Evolutionary conservation across 2,113 vertebrate species (phyloP).

Genomic region (Neotoma lepida): DNA sequence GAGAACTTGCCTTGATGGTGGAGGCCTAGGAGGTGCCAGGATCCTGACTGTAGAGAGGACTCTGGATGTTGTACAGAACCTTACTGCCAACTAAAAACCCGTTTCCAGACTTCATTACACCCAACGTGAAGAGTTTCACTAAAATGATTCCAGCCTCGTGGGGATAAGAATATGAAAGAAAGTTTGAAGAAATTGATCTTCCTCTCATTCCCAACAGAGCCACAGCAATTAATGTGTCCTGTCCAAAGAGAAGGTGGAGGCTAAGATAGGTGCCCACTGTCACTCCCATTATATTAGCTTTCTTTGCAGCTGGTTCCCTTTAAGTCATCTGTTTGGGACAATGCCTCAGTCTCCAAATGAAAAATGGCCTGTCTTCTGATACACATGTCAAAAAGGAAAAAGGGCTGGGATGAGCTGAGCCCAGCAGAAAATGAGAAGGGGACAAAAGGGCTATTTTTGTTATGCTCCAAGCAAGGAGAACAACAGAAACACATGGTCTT

Average conservation of each 20-base stretch:
- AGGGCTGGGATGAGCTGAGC: conserved; percentile 50
- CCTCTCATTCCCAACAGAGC: not conserved
- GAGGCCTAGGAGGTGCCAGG: not conserved
- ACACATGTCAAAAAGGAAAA: conserved; percentile 55
- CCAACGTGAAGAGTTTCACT: not conserved
- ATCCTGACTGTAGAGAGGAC: not conserved
- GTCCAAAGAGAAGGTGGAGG: conserved; percentile 36
- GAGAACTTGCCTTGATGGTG: not conserved
- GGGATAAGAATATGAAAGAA: not conserved
- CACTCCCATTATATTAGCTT: not conserved
- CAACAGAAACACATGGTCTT: not conserved
- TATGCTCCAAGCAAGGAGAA: conserved; percentile 31
- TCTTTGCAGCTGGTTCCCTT: not conserved
- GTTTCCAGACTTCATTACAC: not conserved
- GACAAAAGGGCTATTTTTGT: conserved; percentile 61
- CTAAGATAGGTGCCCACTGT: not conserved
- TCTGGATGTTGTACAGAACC: not conserved
- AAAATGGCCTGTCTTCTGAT: conserved; percentile 49
- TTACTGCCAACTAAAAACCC: conserved; percentile 1
- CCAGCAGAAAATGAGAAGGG: conserved; percentile 34
- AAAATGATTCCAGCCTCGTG: not conserved
- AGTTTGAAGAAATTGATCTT: conserved; percentile 16
- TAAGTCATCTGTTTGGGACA: conserved; percentile 30
- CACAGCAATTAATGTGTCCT: conserved; percentile 23
- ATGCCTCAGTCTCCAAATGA: conserved; percentile 31